Evolutionary conservation across 2,797 vertebrate species (phyloP).

Genomic region (Labeo calbasu): DNA sequence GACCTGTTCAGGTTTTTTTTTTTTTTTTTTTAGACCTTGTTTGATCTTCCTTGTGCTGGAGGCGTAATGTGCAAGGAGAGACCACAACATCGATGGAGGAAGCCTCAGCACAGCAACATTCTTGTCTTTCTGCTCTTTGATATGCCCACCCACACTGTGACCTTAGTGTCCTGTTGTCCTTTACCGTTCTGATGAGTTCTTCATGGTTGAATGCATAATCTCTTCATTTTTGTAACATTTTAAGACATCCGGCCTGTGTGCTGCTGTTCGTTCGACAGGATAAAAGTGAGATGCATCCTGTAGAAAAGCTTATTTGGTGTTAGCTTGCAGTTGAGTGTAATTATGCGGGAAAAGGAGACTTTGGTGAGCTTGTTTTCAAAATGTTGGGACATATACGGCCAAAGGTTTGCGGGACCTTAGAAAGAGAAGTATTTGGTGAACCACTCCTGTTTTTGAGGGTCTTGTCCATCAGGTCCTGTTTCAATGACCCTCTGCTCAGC

Average conservation of each 20-base stretch:
- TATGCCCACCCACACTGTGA: not conserved
- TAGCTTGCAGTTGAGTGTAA: slow-evolving; percentile 34
- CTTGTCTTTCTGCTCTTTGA: not conserved
- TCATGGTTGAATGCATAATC: slow-evolving; percentile 28
- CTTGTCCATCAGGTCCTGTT: slow-evolving; percentile 79
- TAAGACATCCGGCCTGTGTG: slow-evolving; percentile 25
- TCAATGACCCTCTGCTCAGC: slow-evolving; percentile 76
- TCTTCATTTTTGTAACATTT: slow-evolving; percentile 2
- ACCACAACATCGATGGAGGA: not conserved
- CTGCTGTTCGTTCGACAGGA: not conserved
- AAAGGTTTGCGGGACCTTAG: slow-evolving; percentile 73
- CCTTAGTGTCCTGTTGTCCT: not conserved
- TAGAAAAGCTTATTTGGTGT: slow-evolving; percentile 54
- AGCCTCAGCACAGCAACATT: not conserved
- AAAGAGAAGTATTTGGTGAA: slow-evolving; percentile 99
- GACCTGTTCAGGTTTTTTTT: not conserved
- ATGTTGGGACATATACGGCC: not conserved
- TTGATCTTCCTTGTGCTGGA: slow-evolving; percentile 24
- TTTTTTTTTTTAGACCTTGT: not conserved
- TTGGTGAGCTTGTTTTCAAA: slow-evolving; percentile 30
- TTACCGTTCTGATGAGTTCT: not conserved
- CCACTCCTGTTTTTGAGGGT: slow-evolving; percentile 88
- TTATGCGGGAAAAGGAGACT: slow-evolving; percentile 25
- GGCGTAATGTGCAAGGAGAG: slow-evolving; percentile 24
- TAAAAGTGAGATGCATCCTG: slow-evolving; percentile 19